These are phyloP conservation scores for Erannis defoliaria DNA, from an alignment of 2,888 invertebrate species.

Conservation along the genomic window DNA sequence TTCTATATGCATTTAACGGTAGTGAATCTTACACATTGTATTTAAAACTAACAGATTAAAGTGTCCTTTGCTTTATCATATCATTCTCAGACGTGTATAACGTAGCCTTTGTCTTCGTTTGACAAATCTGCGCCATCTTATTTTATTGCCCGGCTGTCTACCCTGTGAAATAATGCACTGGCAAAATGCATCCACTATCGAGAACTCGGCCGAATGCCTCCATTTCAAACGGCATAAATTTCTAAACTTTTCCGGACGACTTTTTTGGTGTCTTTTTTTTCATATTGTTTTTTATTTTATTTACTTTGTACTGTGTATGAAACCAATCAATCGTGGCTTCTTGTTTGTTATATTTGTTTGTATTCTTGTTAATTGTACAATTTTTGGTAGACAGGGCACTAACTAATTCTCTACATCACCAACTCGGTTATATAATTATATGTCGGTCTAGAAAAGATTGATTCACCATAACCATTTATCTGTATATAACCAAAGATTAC, in stretches of 20 bases:
- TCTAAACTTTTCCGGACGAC: slow-evolving; percentile 6
- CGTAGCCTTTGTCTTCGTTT: slow-evolving; percentile 32
- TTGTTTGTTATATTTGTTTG: too few relatives aligned
- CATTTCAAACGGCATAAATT: not conserved
- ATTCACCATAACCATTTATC: too few relatives aligned
- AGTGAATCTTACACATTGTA: too few relatives aligned
- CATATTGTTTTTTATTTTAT: not conserved
- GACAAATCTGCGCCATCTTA: slow-evolving; percentile 51
- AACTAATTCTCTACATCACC: too few relatives aligned
- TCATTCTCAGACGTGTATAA: not conserved
- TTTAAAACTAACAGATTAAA: too few relatives aligned
- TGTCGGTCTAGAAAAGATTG: too few relatives aligned
- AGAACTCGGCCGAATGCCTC: slow-evolving; percentile 17
- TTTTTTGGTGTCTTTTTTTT: too few relatives aligned
- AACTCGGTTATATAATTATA: too few relatives aligned
- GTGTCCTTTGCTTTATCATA: not conserved
- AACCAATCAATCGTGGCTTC: not conserved
- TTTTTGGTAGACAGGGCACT: too few relatives aligned
- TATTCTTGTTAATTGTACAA: too few relatives aligned
- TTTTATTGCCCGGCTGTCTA: slow-evolving; percentile 43
- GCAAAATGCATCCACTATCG: slow-evolving; percentile 41
- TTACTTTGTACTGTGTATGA: not conserved
- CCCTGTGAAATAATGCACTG: slow-evolving; percentile 43
- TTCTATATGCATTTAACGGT: too few relatives aligned
- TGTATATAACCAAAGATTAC: too few relatives aligned